Percentiles rank a stretch among this genome's conserved stretches.
Conservation (phyloP, 2,888 invertebrate genomes). For the Plebejus argus region DNA sequence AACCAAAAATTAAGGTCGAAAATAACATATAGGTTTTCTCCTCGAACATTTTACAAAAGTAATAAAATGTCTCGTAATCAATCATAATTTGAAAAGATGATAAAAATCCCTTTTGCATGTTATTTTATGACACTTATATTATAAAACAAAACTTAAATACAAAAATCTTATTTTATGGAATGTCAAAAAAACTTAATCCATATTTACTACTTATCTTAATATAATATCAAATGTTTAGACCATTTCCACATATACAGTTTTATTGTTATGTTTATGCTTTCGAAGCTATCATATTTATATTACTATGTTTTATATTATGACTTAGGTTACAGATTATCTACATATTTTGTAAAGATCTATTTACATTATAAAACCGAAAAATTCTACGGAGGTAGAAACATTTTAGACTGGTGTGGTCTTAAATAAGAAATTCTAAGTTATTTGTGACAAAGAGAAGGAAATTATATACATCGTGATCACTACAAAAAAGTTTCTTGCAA, state of each 20-base stretch:
- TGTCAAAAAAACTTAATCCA: slow-evolving; percentile 15
- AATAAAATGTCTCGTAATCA: no score
- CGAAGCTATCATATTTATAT: slow-evolving; percentile 10
- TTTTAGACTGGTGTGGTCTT: not conserved
- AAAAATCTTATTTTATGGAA: not conserved
- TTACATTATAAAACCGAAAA: not conserved
- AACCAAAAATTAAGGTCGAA: no score
- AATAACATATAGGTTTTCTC: no score
- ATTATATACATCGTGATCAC: not conserved
- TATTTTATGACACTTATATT: not conserved
- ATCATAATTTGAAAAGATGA: no score
- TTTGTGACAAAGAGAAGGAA: not conserved
- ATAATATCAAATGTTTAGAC: slow-evolving; percentile 18
- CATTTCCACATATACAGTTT: slow-evolving; percentile 14
- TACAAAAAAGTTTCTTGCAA: not conserved
- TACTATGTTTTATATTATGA: slow-evolving; percentile 14
- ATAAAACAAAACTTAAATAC: not conserved
- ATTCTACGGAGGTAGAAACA: not conserved
- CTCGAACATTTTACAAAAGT: no score
- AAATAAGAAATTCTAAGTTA: not conserved
- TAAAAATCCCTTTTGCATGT: no score
- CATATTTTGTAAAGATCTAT: slow-evolving; percentile 2
- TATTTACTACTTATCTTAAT: not conserved
- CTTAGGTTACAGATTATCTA: slow-evolving; percentile 11
- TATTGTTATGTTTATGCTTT: slow-evolving; percentile 11